A percentile compares a stretch with the other conserved stretches of the same genome.
These are phyloP conservation scores for Metallyticus violacea DNA, from an alignment of 2,888 invertebrate genomes.

Conservation along the genomic window DNA sequence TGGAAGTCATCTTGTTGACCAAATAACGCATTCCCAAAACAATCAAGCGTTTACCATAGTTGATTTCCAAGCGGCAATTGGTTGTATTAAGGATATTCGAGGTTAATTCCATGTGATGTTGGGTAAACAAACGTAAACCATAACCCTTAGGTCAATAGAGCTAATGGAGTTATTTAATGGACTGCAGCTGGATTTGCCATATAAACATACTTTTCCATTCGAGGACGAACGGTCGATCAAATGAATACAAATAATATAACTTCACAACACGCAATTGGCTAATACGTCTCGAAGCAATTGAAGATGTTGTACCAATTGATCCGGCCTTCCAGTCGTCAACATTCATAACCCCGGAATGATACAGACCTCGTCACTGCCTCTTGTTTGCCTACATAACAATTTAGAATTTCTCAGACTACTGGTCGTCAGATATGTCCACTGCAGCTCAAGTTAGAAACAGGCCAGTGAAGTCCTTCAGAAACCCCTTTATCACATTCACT, in stretches of 20 bases:
- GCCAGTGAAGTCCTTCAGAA: too few species aligned
- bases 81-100: neutral
- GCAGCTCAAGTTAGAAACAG: neutral
- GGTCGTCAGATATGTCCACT: neutral
- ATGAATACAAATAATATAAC: neutral
- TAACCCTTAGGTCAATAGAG: neutral
- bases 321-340: neutral
- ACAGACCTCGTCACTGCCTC: neutral
- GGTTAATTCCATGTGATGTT: neutral
- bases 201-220: neutral
- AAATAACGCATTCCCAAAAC: neutral
- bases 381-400: neutral
- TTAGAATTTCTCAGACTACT: neutral
- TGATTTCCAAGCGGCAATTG: neutral
- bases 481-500: too few species aligned
- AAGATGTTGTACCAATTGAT: neutral
- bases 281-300: conserved; percentile 25
- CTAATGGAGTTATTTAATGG: neutral
- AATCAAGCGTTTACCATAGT: neutral
- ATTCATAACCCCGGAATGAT: neutral
- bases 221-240: neutral
- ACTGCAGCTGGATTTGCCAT: neutral
- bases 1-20: neutral
- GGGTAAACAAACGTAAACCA: neutral
- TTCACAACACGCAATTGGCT: conserved; percentile 18